Percentiles rank a stretch among this genome's conserved stretches.
Evolutionary conservation across 2,113 vertebrate species (phyloP).

Genomic region (Oryzias curvinotus): DNA sequence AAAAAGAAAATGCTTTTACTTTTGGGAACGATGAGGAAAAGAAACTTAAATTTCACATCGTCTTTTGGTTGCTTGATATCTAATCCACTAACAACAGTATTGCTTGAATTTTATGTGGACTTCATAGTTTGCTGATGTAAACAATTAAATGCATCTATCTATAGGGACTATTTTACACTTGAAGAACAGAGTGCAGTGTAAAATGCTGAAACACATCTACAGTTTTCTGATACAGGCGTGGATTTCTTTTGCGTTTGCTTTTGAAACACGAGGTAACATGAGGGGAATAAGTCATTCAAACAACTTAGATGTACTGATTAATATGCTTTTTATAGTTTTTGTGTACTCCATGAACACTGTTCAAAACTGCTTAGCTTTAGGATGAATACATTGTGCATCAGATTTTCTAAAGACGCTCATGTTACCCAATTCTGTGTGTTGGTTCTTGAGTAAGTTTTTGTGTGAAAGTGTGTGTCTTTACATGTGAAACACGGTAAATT

Average conservation of each 20-base stretch:
- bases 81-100: conserved; percentile 31
- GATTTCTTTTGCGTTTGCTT: background rate
- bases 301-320: conserved; percentile 22
- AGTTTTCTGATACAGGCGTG: conserved; percentile 11
- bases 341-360: conserved; percentile 56
- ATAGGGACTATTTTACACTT: conserved; percentile 31
- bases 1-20: conserved; percentile 23
- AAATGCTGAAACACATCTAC: conserved; percentile 23
- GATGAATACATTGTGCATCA: conserved; percentile 64
- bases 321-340: conserved; percentile 19
- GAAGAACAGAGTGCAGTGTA: conserved; percentile 28
- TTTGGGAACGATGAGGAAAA: conserved; percentile 25
- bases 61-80: conserved; percentile 18
- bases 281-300: conserved; percentile 21
- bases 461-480: conserved; percentile 27
- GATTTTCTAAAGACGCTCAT: conserved; percentile 45
- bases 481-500: conserved; percentile 7
- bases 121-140: background rate
- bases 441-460: conserved; percentile 34
- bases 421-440: conserved; percentile 31
- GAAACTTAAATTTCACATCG: background rate
- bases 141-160: conserved; percentile 8
- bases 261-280: conserved; percentile 35
- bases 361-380: conserved; percentile 45
- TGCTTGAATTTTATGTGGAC: conserved; percentile 2